These are phyloP conservation scores for Columba guinea DNA, from an alignment of 2,797 vertebrate genomes.

Conservation along the genomic window DNA sequence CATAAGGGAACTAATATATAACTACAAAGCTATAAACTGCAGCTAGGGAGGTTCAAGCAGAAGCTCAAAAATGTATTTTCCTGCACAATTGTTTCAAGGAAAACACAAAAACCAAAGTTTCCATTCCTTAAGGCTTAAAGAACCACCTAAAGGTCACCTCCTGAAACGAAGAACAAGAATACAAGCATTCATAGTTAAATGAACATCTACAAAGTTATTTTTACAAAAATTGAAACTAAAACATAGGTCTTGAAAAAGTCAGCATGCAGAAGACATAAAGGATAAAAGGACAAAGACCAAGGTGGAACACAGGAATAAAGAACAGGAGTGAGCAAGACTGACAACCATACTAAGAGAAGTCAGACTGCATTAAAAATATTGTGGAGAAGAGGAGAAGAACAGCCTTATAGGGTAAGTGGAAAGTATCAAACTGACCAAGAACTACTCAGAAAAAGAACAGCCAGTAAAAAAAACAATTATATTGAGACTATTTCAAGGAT, in stretches of 20 bases:
- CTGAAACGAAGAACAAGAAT: too few species aligned
- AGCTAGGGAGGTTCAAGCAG: background rate
- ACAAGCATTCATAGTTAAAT: background rate
- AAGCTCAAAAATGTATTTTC: background rate
- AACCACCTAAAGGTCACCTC: background rate
- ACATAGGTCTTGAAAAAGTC: background rate
- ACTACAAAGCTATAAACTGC: background rate
- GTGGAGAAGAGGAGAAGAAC: background rate
- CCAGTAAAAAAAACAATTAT: background rate
- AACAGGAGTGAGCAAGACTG: background rate
- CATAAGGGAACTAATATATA: background rate
- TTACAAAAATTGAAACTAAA: background rate
- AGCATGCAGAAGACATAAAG: background rate
- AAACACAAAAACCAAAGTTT: background rate
- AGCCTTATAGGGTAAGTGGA: background rate
- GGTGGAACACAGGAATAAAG: background rate
- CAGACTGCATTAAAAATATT: background rate
- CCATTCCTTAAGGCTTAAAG: background rate
- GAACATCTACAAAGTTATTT: background rate
- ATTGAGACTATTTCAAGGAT: background rate
- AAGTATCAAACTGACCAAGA: background rate
- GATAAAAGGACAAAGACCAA: background rate
- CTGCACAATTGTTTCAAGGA: background rate
- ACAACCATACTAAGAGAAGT: background rate
- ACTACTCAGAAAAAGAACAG: background rate